phyloP scores from a whole-genome alignment of 2,797 vertebrate species.

The Acanthis flammea region DNA sequence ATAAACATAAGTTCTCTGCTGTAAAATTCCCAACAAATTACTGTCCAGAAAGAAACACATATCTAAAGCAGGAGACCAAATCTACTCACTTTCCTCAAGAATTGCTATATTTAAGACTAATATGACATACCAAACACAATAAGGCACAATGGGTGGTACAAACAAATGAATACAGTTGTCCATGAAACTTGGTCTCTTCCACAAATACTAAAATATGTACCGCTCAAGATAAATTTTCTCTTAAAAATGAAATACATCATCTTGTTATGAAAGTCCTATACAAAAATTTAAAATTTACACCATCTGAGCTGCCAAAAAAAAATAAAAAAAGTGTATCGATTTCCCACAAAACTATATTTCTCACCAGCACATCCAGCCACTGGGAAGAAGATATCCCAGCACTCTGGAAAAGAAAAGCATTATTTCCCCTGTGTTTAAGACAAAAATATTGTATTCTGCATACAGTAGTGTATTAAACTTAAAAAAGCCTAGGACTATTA shows the following conservation, averaged over 20 bases:
- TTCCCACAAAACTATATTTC: constrained; percentile 87
- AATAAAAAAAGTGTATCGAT: constrained; percentile 82
- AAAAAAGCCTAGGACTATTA: constrained; percentile 60
- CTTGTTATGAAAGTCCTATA: constrained; percentile 89
- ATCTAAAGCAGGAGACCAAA: constrained; percentile 22
- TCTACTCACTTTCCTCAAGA: not conserved
- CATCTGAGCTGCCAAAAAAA: constrained; percentile 95
- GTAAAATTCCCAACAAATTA: constrained; percentile 44
- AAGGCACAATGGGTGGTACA: constrained; percentile 77
- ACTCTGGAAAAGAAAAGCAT: constrained; percentile 72
- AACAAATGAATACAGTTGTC: constrained; percentile 59
- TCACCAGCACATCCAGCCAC: constrained; percentile 82
- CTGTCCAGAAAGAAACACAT: constrained; percentile 10
- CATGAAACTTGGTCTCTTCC: constrained; percentile 55
- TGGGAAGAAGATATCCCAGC: constrained; percentile 79
- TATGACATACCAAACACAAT: constrained; percentile 54
- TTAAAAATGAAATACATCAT: constrained; percentile 78
- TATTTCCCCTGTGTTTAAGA: constrained; percentile 85
- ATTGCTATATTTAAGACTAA: constrained; percentile 20
- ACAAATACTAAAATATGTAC: constrained; percentile 85
- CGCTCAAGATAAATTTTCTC: constrained; percentile 75
- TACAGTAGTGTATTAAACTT: constrained; percentile 86
- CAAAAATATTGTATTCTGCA: constrained; percentile 77
- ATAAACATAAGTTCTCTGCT: constrained; percentile 23
- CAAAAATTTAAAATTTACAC: constrained; percentile 90